A percentile compares a stretch with the other conserved stretches of the same genome.
Evolutionary conservation across 2,113 vertebrate genomes (phyloP).

Genomic region (Morone saxatilis): DNA sequence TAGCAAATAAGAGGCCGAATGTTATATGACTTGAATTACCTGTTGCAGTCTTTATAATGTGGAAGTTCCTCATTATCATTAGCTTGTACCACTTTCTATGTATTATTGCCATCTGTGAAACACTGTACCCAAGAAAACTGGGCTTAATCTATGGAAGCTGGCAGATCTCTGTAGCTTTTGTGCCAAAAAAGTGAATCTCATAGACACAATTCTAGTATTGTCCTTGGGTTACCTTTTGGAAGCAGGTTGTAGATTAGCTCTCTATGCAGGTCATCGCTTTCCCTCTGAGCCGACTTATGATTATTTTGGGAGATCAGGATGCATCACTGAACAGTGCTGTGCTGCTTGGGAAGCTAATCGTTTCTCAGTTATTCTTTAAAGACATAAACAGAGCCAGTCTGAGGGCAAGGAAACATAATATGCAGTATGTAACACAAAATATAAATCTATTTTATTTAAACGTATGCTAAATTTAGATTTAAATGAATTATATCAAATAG

Average conservation of each 20-base stretch:
- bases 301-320: constrained; percentile 13
- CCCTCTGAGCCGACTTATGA: neutral
- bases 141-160: neutral
- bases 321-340: neutral
- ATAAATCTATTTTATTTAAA: neutral
- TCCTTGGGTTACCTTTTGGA: neutral
- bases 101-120: neutral
- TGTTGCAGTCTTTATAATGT: neutral
- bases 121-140: neutral
- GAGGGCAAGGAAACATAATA: neutral
- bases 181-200: neutral
- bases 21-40: neutral
- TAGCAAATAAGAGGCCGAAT: neutral
- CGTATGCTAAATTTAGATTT: neutral
- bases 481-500: neutral
- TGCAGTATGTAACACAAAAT: neutral
- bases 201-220: neutral
- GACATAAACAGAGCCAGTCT: constrained; percentile 3
- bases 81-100: neutral
- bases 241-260: neutral
- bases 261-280: constrained; percentile 15
- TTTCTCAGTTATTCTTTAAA: neutral
- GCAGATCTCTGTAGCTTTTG: neutral
- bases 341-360: neutral
- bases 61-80: neutral